Evolutionary conservation across 2,797 vertebrate genomes (phyloP).

Genomic region (Cyprinodon diabolis): DNA sequence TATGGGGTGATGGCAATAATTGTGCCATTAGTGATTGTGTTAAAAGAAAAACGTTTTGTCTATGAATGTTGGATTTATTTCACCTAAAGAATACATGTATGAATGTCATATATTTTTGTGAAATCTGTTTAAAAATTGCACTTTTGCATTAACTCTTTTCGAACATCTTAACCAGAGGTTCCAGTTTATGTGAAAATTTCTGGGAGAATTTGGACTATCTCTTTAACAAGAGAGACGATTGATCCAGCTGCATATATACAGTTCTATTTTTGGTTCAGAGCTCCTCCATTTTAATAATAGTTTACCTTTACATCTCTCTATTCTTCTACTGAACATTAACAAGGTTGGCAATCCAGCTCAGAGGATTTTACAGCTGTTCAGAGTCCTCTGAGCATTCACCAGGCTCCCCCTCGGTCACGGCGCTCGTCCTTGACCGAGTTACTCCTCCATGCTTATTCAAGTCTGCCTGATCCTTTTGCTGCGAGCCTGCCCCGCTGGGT

Average conservation of each 20-base stretch:
- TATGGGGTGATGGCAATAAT: neutral
- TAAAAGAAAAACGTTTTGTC: too few relatives aligned
- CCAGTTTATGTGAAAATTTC: too few relatives aligned
- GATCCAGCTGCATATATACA: neutral
- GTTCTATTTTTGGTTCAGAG: neutral
- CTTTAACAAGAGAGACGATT: neutral
- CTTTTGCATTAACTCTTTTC: neutral
- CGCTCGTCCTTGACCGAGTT: slow-evolving; percentile 48
- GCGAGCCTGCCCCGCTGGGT: slow-evolving; percentile 42
- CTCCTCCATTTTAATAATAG: slow-evolving; percentile 6
- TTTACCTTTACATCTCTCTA: neutral
- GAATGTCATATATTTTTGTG: too few relatives aligned
- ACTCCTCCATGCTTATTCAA: slow-evolving; percentile 43
- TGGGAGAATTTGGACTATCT: too few relatives aligned
- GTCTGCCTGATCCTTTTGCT: slow-evolving; percentile 48
- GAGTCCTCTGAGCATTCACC: slow-evolving; percentile 37
- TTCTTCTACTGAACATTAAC: neutral
- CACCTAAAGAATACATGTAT: too few relatives aligned
- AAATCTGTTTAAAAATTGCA: too few relatives aligned
- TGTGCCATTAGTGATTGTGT: too few relatives aligned
- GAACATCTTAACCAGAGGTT: neutral
- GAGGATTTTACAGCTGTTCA: slow-evolving; percentile 50
- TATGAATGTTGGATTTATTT: too few relatives aligned
- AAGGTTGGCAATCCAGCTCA: slow-evolving; percentile 4
- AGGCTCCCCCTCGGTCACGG: slow-evolving; percentile 10